Percentiles rank a stretch among this genome's conserved stretches.
Evolutionary conservation across 2,888 invertebrate genomes (phyloP).

Genomic region (Acrobasis consociella): DNA sequence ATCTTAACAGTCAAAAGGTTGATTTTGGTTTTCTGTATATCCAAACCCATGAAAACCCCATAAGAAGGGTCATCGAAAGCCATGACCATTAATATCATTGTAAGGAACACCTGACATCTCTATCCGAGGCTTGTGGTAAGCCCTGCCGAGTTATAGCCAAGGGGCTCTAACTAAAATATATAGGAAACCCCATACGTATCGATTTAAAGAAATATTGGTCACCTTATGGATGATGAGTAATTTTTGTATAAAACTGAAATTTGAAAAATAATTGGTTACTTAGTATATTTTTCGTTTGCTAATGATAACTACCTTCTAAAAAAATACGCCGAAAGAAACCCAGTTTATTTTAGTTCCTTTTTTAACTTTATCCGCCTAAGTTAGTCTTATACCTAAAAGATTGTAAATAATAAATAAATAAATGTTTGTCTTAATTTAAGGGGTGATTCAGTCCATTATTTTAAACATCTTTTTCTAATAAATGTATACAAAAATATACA

Average conservation of each 20-base stretch:
- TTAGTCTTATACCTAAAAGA: too few species aligned
- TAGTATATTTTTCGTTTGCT: too few species aligned
- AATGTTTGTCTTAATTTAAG: too few species aligned
- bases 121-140: slow-evolving; percentile 59
- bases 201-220: slow-evolving; percentile 19
- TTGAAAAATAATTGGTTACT: too few species aligned
- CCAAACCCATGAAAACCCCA: slow-evolving; percentile 4
- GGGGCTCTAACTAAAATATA: slow-evolving; percentile 54
- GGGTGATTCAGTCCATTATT: too few species aligned
- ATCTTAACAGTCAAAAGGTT: background rate
- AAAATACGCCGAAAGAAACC: too few species aligned
- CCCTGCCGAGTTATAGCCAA: slow-evolving; percentile 53
- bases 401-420: too few species aligned
- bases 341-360: too few species aligned
- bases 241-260: background rate
- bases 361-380: too few species aligned
- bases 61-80: slow-evolving; percentile 31
- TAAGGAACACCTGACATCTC: slow-evolving; percentile 61
- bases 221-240: background rate
- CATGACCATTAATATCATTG: slow-evolving; percentile 58
- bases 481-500: too few species aligned
- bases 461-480: too few species aligned
- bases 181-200: slow-evolving; percentile 32
- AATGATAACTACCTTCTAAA: too few species aligned
- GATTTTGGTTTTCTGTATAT: slow-evolving; percentile 4